A percentile compares a stretch with the other conserved stretches of the same genome.
These are phyloP conservation scores for Cecidostiba fungosa DNA, from an alignment of 2,888 invertebrate genomes.

Conservation along the genomic window DNA sequence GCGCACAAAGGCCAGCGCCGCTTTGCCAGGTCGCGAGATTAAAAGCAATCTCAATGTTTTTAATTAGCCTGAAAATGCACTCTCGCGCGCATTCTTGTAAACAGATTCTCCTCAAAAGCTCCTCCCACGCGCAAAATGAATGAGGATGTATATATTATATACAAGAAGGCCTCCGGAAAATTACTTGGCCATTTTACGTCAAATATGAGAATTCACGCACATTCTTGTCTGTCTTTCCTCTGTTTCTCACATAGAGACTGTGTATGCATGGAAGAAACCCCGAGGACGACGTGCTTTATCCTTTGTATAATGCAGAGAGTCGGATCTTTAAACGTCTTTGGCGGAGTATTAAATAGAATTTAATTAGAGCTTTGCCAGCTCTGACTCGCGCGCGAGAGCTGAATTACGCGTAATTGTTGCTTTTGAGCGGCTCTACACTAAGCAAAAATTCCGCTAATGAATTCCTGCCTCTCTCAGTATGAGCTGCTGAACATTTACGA, in stretches of 20 bases:
- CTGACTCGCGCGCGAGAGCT: neutral
- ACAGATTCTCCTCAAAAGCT: neutral
- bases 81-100: neutral
- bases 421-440: neutral
- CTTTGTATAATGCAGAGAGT: slow-evolving; percentile 63
- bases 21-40: slow-evolving; percentile 5
- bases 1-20: neutral
- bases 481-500: neutral
- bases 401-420: slow-evolving; percentile 29
- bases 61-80: neutral
- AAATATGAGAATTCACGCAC: neutral
- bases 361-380: slow-evolving; percentile 41
- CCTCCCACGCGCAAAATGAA: no score
- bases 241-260: neutral
- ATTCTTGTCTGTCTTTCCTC: neutral
- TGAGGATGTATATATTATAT: no score
- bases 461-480: neutral
- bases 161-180: neutral
- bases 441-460: slow-evolving; percentile 19
- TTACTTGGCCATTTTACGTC: neutral
- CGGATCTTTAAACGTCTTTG: slow-evolving; percentile 58
- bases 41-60: neutral
- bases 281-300: slow-evolving; percentile 16
- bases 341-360: slow-evolving; percentile 48
- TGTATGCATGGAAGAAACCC: neutral